These are phyloP conservation scores for Engystomops pustulosus DNA, from an alignment of 2,113 vertebrate genomes.

Conservation along the genomic window DNA sequence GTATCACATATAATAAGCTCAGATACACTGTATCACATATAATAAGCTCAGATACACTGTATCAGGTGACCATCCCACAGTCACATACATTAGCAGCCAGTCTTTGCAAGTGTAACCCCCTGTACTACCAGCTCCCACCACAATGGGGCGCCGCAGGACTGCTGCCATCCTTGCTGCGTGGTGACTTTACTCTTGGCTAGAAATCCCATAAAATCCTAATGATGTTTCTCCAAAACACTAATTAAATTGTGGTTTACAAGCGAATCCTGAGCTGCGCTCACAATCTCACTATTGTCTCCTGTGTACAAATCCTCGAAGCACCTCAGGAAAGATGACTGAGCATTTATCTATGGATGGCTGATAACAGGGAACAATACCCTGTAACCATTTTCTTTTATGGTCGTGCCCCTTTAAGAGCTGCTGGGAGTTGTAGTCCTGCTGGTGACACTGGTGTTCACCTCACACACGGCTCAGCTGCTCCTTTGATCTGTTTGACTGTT, in stretches of 20 bases:
- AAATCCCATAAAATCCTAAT: not conserved
- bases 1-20: not conserved
- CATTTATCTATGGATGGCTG: too few species aligned
- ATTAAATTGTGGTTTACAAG: not conserved
- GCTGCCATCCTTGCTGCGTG: too few species aligned
- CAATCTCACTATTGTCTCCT: too few species aligned
- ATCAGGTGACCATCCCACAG: too few species aligned
- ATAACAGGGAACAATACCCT: too few species aligned
- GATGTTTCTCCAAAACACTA: conserved; percentile 2
- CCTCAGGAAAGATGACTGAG: too few species aligned
- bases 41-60: not conserved
- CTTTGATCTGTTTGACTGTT: not conserved
- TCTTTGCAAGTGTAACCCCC: too few species aligned
- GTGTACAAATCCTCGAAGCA: too few species aligned
- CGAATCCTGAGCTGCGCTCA: not conserved
- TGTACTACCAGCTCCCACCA: not conserved
- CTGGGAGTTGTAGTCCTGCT: not conserved
- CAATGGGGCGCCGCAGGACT: not conserved
- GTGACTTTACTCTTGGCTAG: too few species aligned
- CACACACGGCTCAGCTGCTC: not conserved
- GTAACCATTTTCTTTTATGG: too few species aligned
- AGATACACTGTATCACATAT: not conserved
- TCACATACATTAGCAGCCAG: too few species aligned
- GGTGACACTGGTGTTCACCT: not conserved
- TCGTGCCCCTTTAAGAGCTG: too few species aligned